These are phyloP conservation scores for Cetoscarus ocellatus DNA, from an alignment of 2,797 vertebrate genomes.

Conservation along the genomic window DNA sequence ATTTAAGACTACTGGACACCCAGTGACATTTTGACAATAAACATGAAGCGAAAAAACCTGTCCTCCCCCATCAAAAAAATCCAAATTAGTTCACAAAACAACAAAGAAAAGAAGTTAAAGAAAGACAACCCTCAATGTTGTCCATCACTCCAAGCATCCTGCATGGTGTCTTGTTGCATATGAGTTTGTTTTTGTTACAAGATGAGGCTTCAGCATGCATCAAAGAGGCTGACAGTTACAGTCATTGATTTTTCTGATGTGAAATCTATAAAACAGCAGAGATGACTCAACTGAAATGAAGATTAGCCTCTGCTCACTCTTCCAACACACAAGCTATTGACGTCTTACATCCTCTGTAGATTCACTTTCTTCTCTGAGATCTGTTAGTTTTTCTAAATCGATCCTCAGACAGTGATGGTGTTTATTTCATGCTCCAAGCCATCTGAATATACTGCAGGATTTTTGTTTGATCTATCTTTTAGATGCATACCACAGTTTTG, in stretches of 20 bases:
- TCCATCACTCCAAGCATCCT: no score
- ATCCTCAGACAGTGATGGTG: background rate
- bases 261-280: constrained; percentile 43
- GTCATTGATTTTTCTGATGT: constrained; percentile 35
- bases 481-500: background rate
- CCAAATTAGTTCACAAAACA: no score
- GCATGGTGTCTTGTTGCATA: no score
- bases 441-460: background rate
- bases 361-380: constrained; percentile 5
- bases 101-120: no score
- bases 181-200: no score
- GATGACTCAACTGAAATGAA: constrained; percentile 35
- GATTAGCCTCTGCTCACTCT: constrained; percentile 20
- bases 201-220: background rate
- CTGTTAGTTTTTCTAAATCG: constrained; percentile 3
- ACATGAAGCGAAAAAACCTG: no score
- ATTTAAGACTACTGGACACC: no score
- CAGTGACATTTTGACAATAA: no score
- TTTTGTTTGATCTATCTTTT: constrained; percentile 15
- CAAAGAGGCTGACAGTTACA: constrained; percentile 16
- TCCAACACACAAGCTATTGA: constrained; percentile 16
- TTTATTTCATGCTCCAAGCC: constrained; percentile 5
- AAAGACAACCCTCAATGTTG: no score
- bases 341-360: background rate
- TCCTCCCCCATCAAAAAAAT: no score